Base-by-base conservation (phyloP, 2,797 vertebrate species). In the Pangasius krempfi region DNA sequence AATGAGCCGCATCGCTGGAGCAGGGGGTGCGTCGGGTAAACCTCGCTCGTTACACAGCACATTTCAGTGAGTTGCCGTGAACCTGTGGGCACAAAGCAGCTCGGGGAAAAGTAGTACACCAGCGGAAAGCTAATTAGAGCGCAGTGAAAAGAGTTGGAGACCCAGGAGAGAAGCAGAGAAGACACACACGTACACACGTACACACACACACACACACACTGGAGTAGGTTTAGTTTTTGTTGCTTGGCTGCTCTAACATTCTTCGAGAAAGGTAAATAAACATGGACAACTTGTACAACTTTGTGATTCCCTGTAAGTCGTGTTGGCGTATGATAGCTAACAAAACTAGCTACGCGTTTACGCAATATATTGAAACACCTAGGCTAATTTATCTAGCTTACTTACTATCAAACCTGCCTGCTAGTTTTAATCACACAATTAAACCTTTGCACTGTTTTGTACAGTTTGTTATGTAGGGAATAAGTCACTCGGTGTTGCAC, bases 31-130 rank as follows among this genome's bases (percentile, higher is more conserved):
- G 33, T 58, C 10, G n/a, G 79, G 79, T 87, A 20, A 62, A 58
- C 89, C 64, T 81, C 84, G 86, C 88, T 91, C 92, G 92, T 95
- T 94, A 95, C 92, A 89, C 92, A 92, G 93, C 93, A 94, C 90
- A 93, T 94, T 94, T 93, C 85, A 92, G 81, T 90, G 85, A 88
- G 92, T 27, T 93, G 92, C 56, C n/a, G n/a, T 56, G 58, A 72
- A 82, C 50, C 75, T 54, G 87, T 85, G 83, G 2, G 89, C 88
- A 92, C 93, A 80, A 88, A 89, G 86, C 90, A 88, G 89, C 27
- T 89, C 86, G 80, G 89, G 89, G 86, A 73, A 85, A 54, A 89
- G 27, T 50, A 72, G 62, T 44, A 88, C 84, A 84, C 92, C 89
- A 90, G 56, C 90, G 92, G 93, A 91, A 92, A 89, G 86, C 91